Percentiles rank a stretch among this genome's conserved stretches.
Conservation (phyloP, 2,113 vertebrate species). For the Sphaerodactylus townsendi region DNA sequence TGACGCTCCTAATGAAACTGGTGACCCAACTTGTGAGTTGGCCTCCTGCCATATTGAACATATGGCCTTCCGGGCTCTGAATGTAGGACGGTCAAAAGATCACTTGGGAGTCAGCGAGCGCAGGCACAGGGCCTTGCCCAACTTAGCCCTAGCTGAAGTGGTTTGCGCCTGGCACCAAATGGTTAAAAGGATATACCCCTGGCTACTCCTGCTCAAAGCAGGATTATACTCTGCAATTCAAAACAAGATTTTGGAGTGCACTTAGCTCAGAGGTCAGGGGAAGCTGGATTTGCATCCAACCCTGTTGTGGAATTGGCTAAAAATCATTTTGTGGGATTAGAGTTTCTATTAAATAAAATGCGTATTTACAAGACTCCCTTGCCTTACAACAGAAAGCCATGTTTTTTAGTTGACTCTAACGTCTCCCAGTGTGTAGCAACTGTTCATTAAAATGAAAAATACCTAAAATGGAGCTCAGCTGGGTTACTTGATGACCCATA, state of each 20-base stretch:
- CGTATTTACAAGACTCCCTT: neutral
- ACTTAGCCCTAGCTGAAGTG: neutral
- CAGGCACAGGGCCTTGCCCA: neutral
- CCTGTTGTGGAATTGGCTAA: conserved; percentile 15
- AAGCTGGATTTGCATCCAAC: neutral
- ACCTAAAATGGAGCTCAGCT: neutral
- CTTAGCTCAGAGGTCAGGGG: neutral
- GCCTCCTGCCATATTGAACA: neutral
- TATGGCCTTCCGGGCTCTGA: neutral
- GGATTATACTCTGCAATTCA: conserved; percentile 17
- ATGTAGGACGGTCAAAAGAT: neutral
- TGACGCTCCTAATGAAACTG: conserved; percentile 14
- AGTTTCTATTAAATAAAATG: neutral
- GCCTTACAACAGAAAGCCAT: neutral
- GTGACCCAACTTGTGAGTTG: neutral
- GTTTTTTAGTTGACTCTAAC: neutral
- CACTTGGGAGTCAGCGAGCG: neutral
- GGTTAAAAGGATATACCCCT: neutral
- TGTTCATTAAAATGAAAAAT: neutral
- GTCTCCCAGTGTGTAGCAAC: neutral
- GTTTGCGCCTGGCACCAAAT: neutral
- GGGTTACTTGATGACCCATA: neutral
- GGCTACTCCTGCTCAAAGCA: conserved; percentile 7
- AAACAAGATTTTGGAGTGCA: neutral
- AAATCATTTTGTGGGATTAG: conserved; percentile 18